Base-by-base conservation (phyloP, 2,888 invertebrate species). In the Epinotia ramella region DNA sequence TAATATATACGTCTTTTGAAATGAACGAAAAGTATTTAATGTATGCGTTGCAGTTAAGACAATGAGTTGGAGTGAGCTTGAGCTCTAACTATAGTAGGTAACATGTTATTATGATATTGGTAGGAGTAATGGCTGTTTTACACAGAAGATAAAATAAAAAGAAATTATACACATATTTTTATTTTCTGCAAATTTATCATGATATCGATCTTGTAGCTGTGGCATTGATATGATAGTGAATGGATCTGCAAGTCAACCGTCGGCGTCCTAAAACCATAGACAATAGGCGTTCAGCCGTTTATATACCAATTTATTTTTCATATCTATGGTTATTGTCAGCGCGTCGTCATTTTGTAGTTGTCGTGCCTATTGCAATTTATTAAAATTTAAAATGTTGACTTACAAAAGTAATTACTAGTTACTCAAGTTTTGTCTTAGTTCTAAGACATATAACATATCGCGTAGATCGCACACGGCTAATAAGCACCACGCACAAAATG, bases 401-500 rank as follows among this genome's bases (percentile, higher is more conserved):
- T 84, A 71, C 80, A 81, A 83, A 83, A 84, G 80, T 80, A 73
- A 84, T 78, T 80, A 83, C 80, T 81, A 83, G 83, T 87, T 87
- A 81, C 82, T 78, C 80, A 81, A 79, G 83, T 81, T 84, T 84
- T 79, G 84, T 85, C 83, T 84, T 89, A 82, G 83, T 86, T 80
- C 80, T 83, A 82, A 88, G 86, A 84, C 86, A 84, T 83, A 86
- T 83, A 77, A 81, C 85, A 81, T 81, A 80, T 86, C 83, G 92
- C 93, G 90, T 91, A 87, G 87, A 91, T 90, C 90, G 90, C 90
- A 84, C 82, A 83, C 87, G 87, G 83, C 85, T 84, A 84, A 85
- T 84, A 82, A 86, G 83, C 84, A 89, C 84, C 77, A 83, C 83
- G 76, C 81, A 81, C 91, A 94, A 94, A 88, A 94, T 95, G 94